phyloP scores from a whole-genome alignment of 2,888 invertebrate species.

The Tachina fera region DNA sequence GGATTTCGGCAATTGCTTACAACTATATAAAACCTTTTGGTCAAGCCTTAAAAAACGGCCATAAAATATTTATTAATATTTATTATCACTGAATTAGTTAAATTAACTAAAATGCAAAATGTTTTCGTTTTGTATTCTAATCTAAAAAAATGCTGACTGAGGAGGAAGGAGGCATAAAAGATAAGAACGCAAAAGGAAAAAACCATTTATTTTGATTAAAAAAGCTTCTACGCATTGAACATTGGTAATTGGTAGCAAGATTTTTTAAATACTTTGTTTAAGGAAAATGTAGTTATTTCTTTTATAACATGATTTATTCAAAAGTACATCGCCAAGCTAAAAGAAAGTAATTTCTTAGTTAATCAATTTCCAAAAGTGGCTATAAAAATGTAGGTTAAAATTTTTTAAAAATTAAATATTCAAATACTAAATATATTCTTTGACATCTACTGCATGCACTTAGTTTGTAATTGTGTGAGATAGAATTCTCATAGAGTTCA shows the following conservation, averaged over 20 bases:
- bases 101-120: constrained; percentile 51
- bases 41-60: constrained; percentile 58
- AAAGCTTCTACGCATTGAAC: background rate
- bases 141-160: background rate
- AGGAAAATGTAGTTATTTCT: no score
- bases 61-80: constrained; percentile 61
- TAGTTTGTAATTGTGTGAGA: no score
- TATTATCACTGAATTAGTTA: constrained; percentile 62
- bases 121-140: background rate
- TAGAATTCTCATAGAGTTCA: no score
- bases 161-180: background rate
- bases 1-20: constrained; percentile 6
- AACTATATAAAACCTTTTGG: constrained; percentile 42
- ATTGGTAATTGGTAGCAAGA: background rate
- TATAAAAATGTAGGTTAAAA: no score
- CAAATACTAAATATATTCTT: no score
- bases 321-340: no score
- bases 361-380: no score
- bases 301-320: no score
- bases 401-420: no score
- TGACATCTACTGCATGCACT: no score
- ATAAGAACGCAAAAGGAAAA: background rate
- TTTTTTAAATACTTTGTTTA: background rate
- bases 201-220: background rate
- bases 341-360: no score